Base-by-base conservation (phyloP, 2,888 invertebrate genomes). In the Dasypogon diadema region DNA sequence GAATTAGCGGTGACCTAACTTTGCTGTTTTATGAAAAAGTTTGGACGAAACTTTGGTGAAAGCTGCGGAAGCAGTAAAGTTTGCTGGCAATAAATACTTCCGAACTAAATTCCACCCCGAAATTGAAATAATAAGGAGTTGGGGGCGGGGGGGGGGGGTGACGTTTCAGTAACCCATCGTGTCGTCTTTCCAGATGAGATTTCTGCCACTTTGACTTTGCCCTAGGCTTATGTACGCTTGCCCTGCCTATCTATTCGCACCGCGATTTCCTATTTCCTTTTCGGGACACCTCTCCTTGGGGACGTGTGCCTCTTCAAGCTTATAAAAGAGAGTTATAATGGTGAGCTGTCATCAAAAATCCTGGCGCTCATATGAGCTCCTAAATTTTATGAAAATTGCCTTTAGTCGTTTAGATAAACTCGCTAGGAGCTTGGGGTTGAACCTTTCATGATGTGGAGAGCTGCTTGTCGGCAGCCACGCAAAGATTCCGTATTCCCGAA, bases 361-460 rank as follows among this genome's bases (percentile, higher is more conserved):
- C 54, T 26, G 6, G 10, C 24, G 54, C 34, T 70, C 34, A 70
- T n/a, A 54, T 22, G n/a, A 34, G 54, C 16, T 70, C 30, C 54
- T 51, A 70, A 70, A 70, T 70, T 51, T 70, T 70, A 70, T 54
- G 30, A 70, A 54, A 70, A 70, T 54, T 70, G 70, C 70, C 54
- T 70, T 70, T 21, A 54, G 70, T 18, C 70, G 70, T 70, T 70
- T 70, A 54, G 54, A 70, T 70, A 70, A 54, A 54, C 70, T 70
- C 70, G 16, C 54, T 70, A 10, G 34, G 22, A 16, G 51, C 70
- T 51, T n/a, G n/a, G 54, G 70, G 54, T n/a, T n/a, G n/a, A n/a
- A n/a, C n/a, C n/a, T n/a, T n/a, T n/a, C n/a, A n/a, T n/a, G n/a
- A n/a, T n/a, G n/a, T n/a, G 54, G n/a, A 54, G 18, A 70, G 65